These are phyloP conservation scores for Leuciscus waleckii DNA, from an alignment of 2,797 vertebrate species.

Conservation along the genomic window DNA sequence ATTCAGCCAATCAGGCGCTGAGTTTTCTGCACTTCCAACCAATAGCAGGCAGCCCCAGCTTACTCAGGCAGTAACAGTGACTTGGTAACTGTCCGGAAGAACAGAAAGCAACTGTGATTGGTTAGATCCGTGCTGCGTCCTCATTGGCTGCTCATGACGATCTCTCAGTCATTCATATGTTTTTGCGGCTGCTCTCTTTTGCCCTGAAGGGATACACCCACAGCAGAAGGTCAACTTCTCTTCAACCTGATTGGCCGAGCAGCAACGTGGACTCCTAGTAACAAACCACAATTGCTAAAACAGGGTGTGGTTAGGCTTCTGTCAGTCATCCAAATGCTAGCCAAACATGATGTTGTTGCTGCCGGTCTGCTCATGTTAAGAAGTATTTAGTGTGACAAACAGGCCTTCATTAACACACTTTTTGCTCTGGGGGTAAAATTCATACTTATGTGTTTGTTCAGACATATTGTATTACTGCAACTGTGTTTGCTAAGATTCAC, in stretches of 20 bases:
- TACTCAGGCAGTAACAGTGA: slow-evolving; percentile 79
- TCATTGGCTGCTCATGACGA: slow-evolving; percentile 59
- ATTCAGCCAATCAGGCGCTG: slow-evolving; percentile 77
- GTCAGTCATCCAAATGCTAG: slow-evolving; percentile 72
- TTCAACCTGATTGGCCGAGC: slow-evolving; percentile 74
- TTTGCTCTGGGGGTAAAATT: not conserved
- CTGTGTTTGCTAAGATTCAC: not conserved
- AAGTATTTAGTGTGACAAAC: slow-evolving; percentile 28
- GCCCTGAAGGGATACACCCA: slow-evolving; percentile 42
- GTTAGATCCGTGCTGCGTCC: slow-evolving; percentile 60
- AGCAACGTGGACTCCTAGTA: slow-evolving; percentile 77
- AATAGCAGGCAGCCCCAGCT: slow-evolving; percentile 79
- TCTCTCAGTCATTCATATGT: slow-evolving; percentile 84
- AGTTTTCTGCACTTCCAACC: slow-evolving; percentile 80
- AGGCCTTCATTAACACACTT: slow-evolving; percentile 28
- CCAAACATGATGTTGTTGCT: slow-evolving; percentile 70
- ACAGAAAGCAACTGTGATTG: slow-evolving; percentile 67
- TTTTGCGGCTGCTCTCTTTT: slow-evolving; percentile 66
- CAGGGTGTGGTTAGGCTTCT: slow-evolving; percentile 69
- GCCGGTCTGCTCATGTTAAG: slow-evolving; percentile 63
- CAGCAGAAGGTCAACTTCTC: slow-evolving; percentile 42
- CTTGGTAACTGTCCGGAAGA: slow-evolving; percentile 83
- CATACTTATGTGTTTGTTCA: not conserved
- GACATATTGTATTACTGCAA: not conserved
- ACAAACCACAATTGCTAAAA: slow-evolving; percentile 73